A percentile compares a stretch with the other conserved stretches of the same genome.
Conservation (phyloP, 2,113 vertebrate species). For the Oxygymnocypris stewartii region DNA sequence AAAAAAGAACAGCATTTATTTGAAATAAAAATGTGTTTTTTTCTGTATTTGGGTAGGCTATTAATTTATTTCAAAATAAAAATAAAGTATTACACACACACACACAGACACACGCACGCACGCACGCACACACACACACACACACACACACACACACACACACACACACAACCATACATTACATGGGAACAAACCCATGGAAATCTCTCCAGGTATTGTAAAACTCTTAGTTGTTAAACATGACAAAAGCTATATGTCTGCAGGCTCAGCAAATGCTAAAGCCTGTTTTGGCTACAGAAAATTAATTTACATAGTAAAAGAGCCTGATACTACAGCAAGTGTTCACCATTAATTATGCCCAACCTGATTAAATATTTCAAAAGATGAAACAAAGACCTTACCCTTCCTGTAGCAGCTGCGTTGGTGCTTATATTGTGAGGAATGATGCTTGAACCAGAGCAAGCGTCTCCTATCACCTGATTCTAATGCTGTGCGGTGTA, state of each 20-base stretch:
- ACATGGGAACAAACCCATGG: background rate
- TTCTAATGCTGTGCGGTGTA: constrained; percentile 15
- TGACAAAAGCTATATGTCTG: background rate
- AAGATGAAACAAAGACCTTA: background rate
- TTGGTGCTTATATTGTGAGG: background rate
- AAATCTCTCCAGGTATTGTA: background rate
- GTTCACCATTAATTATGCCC: background rate
- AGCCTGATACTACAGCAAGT: background rate
- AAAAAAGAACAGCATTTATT: no score
- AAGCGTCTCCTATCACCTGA: background rate
- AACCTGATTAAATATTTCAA: background rate
- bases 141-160: no score
- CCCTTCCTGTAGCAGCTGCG: background rate
- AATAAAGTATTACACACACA: no score
- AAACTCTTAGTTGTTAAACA: background rate
- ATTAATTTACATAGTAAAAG: background rate
- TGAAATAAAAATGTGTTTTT: no score
- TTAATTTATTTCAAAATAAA: no score
- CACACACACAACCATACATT: background rate
- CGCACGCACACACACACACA: no score
- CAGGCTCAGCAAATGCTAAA: constrained; percentile 7
- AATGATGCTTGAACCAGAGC: background rate
- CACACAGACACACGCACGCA: no score
- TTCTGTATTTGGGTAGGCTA: no score
- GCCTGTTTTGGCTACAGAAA: background rate